Conservation (phyloP, 2,113 vertebrate species). For the Acrocephalus kingi region DNA sequence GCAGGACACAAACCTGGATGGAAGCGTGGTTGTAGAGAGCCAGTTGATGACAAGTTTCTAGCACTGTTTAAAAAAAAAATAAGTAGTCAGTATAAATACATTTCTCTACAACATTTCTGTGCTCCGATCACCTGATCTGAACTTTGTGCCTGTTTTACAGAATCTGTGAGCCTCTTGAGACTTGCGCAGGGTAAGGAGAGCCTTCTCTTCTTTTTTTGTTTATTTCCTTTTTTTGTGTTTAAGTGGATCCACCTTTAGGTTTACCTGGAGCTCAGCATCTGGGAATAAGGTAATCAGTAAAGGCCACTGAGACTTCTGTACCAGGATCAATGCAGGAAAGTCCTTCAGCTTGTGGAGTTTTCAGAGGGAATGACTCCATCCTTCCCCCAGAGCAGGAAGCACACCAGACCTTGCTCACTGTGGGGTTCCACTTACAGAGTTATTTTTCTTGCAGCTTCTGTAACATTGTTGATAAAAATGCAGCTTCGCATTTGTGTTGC, state of each 20-base stretch:
- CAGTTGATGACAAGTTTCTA: constrained; percentile 24
- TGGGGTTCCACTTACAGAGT: background rate
- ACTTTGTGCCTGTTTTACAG: background rate
- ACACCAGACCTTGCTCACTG: background rate
- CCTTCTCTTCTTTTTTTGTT: background rate
- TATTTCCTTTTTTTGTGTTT: background rate
- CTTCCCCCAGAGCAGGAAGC: background rate
- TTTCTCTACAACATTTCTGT: background rate
- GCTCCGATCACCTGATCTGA: background rate
- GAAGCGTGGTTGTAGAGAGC: constrained; percentile 38
- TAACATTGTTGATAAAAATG: background rate
- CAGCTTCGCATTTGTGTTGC: background rate
- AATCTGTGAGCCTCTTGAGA: background rate
- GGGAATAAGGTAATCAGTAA: background rate
- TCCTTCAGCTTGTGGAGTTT: background rate
- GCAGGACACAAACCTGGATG: constrained; percentile 15
- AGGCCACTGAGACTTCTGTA: background rate
- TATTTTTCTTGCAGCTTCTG: background rate
- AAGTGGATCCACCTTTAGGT: background rate
- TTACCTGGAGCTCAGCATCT: background rate
- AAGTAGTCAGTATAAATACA: background rate
- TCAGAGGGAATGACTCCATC: background rate
- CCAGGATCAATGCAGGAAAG: background rate
- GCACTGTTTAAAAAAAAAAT: background rate
- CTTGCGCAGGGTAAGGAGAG: background rate